A percentile compares a stretch with the other conserved stretches of the same genome.
These are phyloP conservation scores for Muntiacus muntjak DNA, from an alignment of 2,113 vertebrate species.

Conservation along the genomic window DNA sequence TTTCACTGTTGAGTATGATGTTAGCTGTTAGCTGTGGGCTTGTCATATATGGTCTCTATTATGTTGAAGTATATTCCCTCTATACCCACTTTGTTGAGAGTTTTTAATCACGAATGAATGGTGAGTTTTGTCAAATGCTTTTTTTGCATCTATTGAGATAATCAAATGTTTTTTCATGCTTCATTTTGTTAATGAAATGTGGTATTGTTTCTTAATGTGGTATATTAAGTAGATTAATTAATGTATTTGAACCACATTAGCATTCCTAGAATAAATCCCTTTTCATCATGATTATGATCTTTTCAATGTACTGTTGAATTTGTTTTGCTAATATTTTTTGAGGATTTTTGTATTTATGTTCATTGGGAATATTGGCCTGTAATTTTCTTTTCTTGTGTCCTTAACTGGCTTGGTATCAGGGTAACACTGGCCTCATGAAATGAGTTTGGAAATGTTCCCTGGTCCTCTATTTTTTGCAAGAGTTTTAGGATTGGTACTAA, in stretches of 20 bases:
- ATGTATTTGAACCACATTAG: not conserved
- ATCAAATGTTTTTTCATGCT: not conserved
- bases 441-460: not conserved
- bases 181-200: not conserved
- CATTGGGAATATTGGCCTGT: not conserved
- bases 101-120: not conserved
- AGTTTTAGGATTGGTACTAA: not conserved
- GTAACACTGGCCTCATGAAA: not conserved
- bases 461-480: not conserved
- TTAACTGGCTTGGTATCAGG: not conserved
- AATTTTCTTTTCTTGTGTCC: not conserved
- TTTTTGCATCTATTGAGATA: not conserved
- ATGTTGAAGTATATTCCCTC: not conserved
- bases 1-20: not conserved
- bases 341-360: not conserved
- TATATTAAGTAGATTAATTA: not conserved
- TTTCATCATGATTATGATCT: not conserved
- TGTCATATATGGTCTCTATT: not conserved
- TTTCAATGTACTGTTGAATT: not conserved
- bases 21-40: not conserved
- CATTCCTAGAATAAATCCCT: not conserved
- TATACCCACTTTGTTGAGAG: not conserved
- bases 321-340: not conserved
- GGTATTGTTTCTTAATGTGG: not conserved
- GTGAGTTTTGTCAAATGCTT: not conserved